Evolutionary conservation across 2,797 vertebrate genomes (phyloP).

Genomic region (Dermochelys coriacea): DNA sequence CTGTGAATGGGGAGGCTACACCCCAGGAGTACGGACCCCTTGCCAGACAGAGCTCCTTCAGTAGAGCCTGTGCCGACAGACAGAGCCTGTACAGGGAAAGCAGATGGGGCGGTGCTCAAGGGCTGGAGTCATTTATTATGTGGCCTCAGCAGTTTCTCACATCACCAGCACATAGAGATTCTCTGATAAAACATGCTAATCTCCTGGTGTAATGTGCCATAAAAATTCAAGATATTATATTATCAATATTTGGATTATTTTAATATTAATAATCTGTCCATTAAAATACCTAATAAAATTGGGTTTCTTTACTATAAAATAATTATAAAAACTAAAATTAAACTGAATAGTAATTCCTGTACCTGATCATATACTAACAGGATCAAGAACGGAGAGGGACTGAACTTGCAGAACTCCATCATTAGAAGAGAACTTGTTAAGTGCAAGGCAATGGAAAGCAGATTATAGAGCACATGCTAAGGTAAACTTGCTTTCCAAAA

Average conservation of each 20-base stretch:
- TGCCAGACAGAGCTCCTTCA: too few species aligned
- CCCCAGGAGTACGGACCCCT: too few species aligned
- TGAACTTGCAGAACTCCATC: conserved; percentile 86
- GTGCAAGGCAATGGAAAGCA: conserved; percentile 80
- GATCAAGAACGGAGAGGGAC: conserved; percentile 81
- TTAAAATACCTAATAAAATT: background rate
- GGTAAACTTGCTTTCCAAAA: conserved; percentile 72
- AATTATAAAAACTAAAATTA: background rate
- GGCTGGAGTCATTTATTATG: background rate
- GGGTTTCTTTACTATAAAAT: background rate
- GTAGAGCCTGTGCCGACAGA: too few species aligned
- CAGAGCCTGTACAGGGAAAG: too few species aligned
- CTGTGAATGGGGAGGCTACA: too few species aligned
- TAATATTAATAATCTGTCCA: background rate
- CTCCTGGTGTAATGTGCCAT: background rate
- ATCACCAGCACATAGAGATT: background rate
- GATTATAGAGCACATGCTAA: conserved; percentile 76
- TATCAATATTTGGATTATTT: background rate
- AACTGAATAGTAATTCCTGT: background rate
- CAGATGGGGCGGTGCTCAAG: too few species aligned
- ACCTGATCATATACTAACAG: conserved; percentile 68
- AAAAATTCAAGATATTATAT: background rate
- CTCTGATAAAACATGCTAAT: background rate
- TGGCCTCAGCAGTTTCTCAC: background rate
- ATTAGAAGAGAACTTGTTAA: conserved; percentile 84